Evolutionary conservation across 2,797 vertebrate species (phyloP).

Genomic region (Sebastes hopkinsi): DNA sequence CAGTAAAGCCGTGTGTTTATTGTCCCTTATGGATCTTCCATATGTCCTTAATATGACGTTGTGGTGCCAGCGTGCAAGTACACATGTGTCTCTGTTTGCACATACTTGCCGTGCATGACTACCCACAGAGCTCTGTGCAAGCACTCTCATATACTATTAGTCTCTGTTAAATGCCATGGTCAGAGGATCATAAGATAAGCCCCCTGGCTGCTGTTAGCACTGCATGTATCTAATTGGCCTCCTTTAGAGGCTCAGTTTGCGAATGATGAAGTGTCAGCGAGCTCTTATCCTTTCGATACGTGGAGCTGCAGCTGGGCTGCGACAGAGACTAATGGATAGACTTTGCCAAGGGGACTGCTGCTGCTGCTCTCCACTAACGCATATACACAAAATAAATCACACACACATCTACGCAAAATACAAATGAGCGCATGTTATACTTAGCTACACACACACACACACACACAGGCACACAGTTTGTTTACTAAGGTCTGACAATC

Average conservation of each 20-base stretch:
- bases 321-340: conserved; percentile 64
- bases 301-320: conserved; percentile 40
- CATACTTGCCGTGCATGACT: conserved; percentile 21
- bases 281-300: conserved; percentile 51
- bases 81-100: conserved; percentile 5
- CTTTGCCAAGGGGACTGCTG: conserved; percentile 40
- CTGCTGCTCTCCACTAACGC: conserved; percentile 37
- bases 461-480: not conserved
- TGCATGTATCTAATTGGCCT: conserved; percentile 63
- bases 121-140: not conserved
- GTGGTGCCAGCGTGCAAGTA: not conserved
- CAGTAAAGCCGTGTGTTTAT: not conserved
- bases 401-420: not conserved
- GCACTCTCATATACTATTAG: not conserved
- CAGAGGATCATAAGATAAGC: conserved; percentile 57
- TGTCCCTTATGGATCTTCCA: not conserved
- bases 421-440: not conserved
- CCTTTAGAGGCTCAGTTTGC: conserved; percentile 52
- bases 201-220: conserved; percentile 49
- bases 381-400: not conserved
- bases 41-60: not conserved
- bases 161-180: conserved; percentile 38
- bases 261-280: conserved; percentile 61
- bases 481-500: not conserved
- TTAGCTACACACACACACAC: not conserved